phyloP scores from a whole-genome alignment of 92 coral and sea anemone genomes.

The Palythoa heliodiscus region DNA sequence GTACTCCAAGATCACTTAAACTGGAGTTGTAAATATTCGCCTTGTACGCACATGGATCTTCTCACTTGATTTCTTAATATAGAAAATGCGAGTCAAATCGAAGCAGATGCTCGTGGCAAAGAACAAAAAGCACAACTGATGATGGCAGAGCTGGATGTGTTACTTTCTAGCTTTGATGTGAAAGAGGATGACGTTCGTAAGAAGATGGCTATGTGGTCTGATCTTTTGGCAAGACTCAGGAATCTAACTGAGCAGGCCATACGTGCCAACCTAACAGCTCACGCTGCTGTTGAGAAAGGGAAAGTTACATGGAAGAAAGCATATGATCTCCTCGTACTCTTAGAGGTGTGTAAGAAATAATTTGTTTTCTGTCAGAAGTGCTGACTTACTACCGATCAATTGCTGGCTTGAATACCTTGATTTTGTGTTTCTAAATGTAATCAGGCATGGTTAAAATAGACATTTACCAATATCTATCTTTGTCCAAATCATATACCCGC shows the following conservation, averaged over 20 bases:
- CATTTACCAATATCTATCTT: no score
- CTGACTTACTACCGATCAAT: no score
- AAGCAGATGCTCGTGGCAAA: conserved; percentile 56
- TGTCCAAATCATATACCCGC: no score
- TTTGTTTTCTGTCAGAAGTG: neutral
- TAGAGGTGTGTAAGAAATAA: conserved; percentile 53
- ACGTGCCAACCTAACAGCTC: conserved; percentile 87
- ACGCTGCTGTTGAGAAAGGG: conserved; percentile 84
- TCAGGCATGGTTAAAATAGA: no score
- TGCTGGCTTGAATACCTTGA: no score
- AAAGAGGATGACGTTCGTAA: conserved; percentile 82
- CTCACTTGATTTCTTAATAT: neutral
- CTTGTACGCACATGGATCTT: neutral
- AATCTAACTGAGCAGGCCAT: conserved; percentile 71
- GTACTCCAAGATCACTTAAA: neutral
- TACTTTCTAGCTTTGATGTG: conserved; percentile 66
- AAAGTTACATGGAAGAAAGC: conserved; percentile 78
- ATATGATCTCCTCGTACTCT: conserved; percentile 58
- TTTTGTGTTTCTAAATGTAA: no score
- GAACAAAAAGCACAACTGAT: conserved; percentile 63
- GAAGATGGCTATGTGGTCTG: conserved; percentile 89
- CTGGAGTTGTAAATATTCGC: no score
- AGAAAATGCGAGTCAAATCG: conserved; percentile 60
- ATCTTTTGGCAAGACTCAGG: conserved; percentile 65
- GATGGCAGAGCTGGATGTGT: conserved; percentile 59